Evolutionary conservation across 2,888 invertebrate species (phyloP), one percentile per base, ranked within the genome.

Genomic region (Phania funesta): DNA sequence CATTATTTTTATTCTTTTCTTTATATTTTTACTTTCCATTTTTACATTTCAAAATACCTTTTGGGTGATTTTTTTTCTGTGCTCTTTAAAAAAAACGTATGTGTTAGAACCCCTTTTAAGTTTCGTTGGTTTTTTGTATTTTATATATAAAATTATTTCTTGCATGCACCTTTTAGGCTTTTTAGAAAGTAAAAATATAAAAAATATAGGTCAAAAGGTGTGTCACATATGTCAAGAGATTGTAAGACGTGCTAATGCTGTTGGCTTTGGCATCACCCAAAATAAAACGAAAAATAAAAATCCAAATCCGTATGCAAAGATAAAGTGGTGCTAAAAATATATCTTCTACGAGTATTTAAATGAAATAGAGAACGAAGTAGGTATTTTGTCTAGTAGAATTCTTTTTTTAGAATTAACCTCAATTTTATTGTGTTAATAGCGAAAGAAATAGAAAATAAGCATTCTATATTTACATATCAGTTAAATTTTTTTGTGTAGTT

Each of bases 201-300:
- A 54, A 79, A 82, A 85, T 83, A 83, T 84, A 86, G 89, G 89
- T 89, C 89, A 88, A 89, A 87, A 88, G 87, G 87, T 87, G 86
- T 85, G 87, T 84, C 86, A 85, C 86, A 87, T 86, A 86, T 88
- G 88, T 88, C 88, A 88, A 88, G 89, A 87, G 87, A 84, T 71
- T 82, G 75, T 81, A 81, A 85, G 83, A 82, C 81, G 84, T 86
- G 85, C 84, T 82, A 78, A 78, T 75, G 82, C 82, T 79, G 78
- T 78, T 78, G 71, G 78, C 60, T 80, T 73, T 74, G 56, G 75
- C 46, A 80, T 68, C 74, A 75, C 38, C 68, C 54, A 70, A 62
- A 68, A 76, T 44, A 60, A 67, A 32, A 9, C 8, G 41, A 73
- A 68, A 50, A 29, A 7, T 44, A 60, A 48, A 46, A 35, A 35